Evolutionary conservation across 2,113 vertebrate genomes (phyloP).

Genomic region (Anas platyrhynchos): DNA sequence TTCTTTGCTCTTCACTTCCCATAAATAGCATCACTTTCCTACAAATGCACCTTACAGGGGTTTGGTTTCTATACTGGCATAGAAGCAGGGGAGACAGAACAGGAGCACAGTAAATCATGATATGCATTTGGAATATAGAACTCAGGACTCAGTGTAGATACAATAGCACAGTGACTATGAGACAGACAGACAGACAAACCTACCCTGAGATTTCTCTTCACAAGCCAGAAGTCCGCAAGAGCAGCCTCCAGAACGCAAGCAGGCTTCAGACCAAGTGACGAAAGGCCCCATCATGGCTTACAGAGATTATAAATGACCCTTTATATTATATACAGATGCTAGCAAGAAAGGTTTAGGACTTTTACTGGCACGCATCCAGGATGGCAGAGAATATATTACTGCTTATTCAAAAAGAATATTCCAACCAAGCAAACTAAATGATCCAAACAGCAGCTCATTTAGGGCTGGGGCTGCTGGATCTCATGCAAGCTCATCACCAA

Average conservation of each 20-base stretch:
- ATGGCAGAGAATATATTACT: constrained; percentile 40
- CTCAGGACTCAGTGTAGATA: background rate
- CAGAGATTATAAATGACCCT: constrained; percentile 55
- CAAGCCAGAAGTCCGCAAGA: constrained; percentile 17
- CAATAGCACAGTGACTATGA: background rate
- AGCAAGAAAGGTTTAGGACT: constrained; percentile 39
- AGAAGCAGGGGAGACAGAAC: background rate
- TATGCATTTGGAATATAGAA: background rate
- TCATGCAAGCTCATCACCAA: background rate
- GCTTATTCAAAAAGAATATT: constrained; percentile 4
- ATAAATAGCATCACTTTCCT: background rate
- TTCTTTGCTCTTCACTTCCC: background rate
- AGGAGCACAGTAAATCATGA: background rate
- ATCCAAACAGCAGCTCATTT: background rate
- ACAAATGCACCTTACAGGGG: background rate
- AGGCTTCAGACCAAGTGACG: background rate
- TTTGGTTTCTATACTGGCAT: background rate
- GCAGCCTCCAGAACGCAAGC: constrained; percentile 1
- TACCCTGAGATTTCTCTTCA: background rate
- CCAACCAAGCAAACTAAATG: background rate
- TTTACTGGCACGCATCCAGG: constrained; percentile 27
- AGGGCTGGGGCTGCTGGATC: background rate
- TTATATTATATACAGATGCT: constrained; percentile 60
- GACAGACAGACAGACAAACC: background rate
- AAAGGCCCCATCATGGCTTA: constrained; percentile 45